Evolutionary conservation across 2,113 vertebrate species (phyloP).

Genomic region (Tursiops truncatus): DNA sequence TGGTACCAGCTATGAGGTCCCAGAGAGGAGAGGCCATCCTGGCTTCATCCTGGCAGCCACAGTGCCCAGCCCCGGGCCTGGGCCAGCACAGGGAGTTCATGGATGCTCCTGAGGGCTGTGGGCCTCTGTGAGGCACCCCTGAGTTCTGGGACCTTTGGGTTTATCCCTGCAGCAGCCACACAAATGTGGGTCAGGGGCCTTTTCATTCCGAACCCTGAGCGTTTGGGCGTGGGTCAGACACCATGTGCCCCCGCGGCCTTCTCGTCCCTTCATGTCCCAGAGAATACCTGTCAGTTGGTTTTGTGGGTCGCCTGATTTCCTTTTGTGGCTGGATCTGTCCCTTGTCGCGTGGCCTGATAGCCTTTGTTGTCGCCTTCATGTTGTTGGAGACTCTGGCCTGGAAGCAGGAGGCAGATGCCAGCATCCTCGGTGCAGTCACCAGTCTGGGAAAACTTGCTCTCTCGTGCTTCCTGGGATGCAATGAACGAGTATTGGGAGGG

Average conservation of each 20-base stretch:
- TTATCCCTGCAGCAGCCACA: neutral
- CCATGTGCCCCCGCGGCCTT: fast-evolving
- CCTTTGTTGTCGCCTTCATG: slow-evolving; percentile 54
- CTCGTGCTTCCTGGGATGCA: slow-evolving; percentile 47
- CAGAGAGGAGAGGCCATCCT: neutral
- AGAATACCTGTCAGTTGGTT: neutral
- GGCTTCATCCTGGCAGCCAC: neutral
- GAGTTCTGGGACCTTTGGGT: neutral
- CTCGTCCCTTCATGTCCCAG: neutral
- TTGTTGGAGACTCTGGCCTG: slow-evolving; percentile 47
- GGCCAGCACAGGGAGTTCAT: neutral
- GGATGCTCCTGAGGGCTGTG: fast-evolving
- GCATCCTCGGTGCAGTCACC: slow-evolving; percentile 49
- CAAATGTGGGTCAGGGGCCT: neutral
- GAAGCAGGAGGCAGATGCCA: slow-evolving; percentile 62
- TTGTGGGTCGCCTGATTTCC: neutral
- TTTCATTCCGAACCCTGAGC: neutral
- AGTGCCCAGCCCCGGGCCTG: neutral
- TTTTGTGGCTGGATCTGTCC: neutral
- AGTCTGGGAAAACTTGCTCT: slow-evolving; percentile 66
- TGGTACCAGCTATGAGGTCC: neutral
- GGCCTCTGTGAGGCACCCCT: neutral
- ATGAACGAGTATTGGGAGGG: slow-evolving; percentile 33
- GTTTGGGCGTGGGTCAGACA: neutral
- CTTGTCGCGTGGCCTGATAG: slow-evolving; percentile 51